Base-by-base conservation (phyloP, 92 coral and sea anemone genomes). In the Zoanthus sociatus region DNA sequence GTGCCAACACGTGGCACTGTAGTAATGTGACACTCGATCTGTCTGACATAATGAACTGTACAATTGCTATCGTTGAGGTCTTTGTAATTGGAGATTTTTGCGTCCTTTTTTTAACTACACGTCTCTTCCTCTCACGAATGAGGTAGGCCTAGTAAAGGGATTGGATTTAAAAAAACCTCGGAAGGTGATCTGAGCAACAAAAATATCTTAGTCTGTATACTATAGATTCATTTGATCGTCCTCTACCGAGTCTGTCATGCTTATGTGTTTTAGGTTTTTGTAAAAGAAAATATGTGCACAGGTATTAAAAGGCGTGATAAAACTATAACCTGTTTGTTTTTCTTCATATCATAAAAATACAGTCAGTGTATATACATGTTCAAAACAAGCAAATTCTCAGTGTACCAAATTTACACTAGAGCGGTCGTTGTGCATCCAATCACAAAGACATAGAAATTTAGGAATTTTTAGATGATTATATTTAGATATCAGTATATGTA, bases 41-140 rank as follows among this genome's bases (percentile, higher is more conserved):
- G 10, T 75, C 69, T 63, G 69, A 58, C 7, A 9, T 67, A 54
- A 66, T 30, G 26, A 26, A 18, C 66, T 77, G 85, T 21, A 47
- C 15, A 64, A 3, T 81, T 50, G 63, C 64, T 64, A 21, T 79
- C 73, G 73, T 26, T 20, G 67, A 45, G 26, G 30, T 66, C 26
- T 46, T 47, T 66, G 76, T 66, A 81, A 81, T 58, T 15, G 18
- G 85, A 81, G 85, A 45, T 20, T 20, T 64, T 15, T 20, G 85
- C 85, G 85, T 81, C 85, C 85, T 64, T 13, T 58, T 81, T 64
- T 66, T 66, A 64, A 81, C 85, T 81, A 81, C 85, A 64, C 46
- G 18, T 81, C 73, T 64, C 50, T 47, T 15, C 37, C 46, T 44
- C 83, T 32, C 83, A 81, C 73, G 1, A 46, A 21, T 20, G 30